These are phyloP conservation scores for Manis javanica DNA, from an alignment of 2,797 vertebrate species.

Conservation along the genomic window DNA sequence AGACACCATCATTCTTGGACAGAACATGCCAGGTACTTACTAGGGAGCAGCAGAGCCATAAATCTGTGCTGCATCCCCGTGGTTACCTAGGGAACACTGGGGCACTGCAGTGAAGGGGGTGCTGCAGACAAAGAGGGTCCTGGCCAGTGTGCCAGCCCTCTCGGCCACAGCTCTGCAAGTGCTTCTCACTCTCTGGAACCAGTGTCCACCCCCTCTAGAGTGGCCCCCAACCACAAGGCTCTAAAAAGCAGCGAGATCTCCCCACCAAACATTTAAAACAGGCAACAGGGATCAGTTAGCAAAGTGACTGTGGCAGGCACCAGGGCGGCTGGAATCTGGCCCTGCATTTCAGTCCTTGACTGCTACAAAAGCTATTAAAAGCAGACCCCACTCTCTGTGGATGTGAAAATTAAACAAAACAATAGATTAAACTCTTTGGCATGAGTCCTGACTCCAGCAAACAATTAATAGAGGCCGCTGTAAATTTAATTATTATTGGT, in stretches of 20 bases:
- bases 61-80: constrained; percentile 64
- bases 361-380: neutral
- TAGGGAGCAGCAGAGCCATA: constrained; percentile 52
- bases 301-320: neutral
- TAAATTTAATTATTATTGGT: neutral
- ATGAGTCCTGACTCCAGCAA: neutral
- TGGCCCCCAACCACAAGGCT: neutral
- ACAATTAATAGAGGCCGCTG: neutral
- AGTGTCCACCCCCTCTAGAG: neutral
- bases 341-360: neutral
- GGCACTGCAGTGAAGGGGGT: constrained; percentile 40
- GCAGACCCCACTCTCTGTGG: neutral
- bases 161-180: neutral
- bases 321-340: neutral
- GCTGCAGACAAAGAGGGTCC: constrained; percentile 45
- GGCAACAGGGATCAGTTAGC: neutral
- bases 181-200: constrained; percentile 23
- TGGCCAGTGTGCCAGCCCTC: constrained; percentile 57
- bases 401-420: neutral
- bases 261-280: neutral
- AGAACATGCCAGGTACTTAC: constrained; percentile 66
- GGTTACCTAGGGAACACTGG: constrained; percentile 80
- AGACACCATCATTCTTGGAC: constrained; percentile 63
- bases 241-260: neutral
- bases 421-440: neutral